A percentile compares a stretch with the other conserved stretches of the same genome.
Conservation (phyloP, 2,797 vertebrate species). For the Argyrosomus regius region DNA sequence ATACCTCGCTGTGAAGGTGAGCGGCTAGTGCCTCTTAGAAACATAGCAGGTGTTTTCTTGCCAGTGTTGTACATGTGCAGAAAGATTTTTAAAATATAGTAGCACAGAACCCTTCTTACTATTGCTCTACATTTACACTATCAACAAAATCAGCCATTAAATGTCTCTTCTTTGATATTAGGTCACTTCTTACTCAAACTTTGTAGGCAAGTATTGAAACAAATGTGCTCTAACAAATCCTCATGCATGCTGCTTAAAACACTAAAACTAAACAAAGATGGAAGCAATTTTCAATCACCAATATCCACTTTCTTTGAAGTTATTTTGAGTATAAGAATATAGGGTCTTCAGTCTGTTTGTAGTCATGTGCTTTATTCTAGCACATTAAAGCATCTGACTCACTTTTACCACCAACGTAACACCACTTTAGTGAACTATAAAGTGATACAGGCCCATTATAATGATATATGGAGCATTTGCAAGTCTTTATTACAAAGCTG, state of each 20-base stretch:
- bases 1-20: constrained; percentile 97
- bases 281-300: constrained; percentile 16
- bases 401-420: constrained; percentile 38
- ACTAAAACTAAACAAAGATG: neutral
- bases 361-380: constrained; percentile 33
- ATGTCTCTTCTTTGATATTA: constrained; percentile 4
- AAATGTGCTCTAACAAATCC: constrained; percentile 17
- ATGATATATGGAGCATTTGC: constrained; percentile 64
- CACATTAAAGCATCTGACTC: constrained; percentile 50
- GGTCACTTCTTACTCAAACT: constrained; percentile 12
- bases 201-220: constrained; percentile 28
- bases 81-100: neutral
- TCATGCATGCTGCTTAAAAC: neutral
- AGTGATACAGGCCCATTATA: constrained; percentile 55
- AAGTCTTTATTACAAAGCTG: constrained; percentile 60
- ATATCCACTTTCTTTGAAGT: constrained; percentile 38
- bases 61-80: neutral
- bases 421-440: constrained; percentile 59
- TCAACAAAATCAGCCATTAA: neutral
- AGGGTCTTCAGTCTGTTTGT: constrained; percentile 30
- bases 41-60: neutral
- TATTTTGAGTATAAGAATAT: constrained; percentile 39
- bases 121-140: neutral
- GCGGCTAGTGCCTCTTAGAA: neutral
- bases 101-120: neutral